Evolutionary conservation across 1,140 invertebrate species (phyloP), one percentile per base, ranked within the genome.

Genomic region (Drosophila athabasca): DNA sequence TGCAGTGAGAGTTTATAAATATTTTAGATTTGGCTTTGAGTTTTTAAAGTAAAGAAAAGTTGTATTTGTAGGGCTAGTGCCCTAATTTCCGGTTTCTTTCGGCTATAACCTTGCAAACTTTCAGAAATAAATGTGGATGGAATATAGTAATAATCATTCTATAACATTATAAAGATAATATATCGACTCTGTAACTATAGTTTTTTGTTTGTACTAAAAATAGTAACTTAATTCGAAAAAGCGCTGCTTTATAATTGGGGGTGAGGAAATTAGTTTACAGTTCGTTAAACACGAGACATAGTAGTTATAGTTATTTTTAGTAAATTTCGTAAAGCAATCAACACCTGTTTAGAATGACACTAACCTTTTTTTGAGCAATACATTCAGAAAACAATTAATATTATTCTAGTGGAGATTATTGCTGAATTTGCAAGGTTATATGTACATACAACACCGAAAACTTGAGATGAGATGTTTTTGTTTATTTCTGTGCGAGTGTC

Each of bases 1-100:
- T 84, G 81, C 81, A 55, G 58, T 65, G 44, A 13, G 9, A 62
- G 62, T 66, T 66, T 9, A n/a, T 31, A 50, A 62, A 44, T 69
- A 50, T 17, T 49, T 31, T 41, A 46, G 59, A 58, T 66, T 75
- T 74, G 70, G 71, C 70, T 74, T 65, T 51, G 41, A 44, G 49
- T 57, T 59, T 15, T 15, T 26, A 66, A 74, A 48, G 54, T 43
- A 74, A 74, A 75, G 53, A 71, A 41, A 44, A 35, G 46, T 7
- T 45, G 24, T 57, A 2, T 29, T 9, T 74, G 58, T 45, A n/a
- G 61, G 35, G 71, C 71, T 44, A 75, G 29, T 59, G 70, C 71
- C 70, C 54, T 53, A 52, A 35, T 74, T 53, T 15, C 58, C 49
- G 24, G 9, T 22, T 66, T 65, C 3, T 45, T 19, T 31, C 35